Evolutionary conservation across 2,113 vertebrate species (phyloP), one percentile per base, ranked within the genome.

Genomic region (Dromaius novaehollandiae): DNA sequence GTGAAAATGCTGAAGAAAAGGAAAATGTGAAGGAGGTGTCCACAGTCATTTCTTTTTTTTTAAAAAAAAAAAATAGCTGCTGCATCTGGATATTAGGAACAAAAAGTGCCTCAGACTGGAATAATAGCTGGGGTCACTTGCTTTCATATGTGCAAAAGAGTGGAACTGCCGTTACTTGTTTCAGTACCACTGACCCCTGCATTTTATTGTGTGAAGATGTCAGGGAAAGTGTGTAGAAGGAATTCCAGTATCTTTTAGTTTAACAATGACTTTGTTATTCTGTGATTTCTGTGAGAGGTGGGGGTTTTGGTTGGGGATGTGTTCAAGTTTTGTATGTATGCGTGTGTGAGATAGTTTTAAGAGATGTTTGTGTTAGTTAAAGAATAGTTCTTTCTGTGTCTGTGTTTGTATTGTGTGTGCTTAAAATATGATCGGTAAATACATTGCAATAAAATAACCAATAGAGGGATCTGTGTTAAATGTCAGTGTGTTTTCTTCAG

Each of bases 171-270:
- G 89, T 96, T 97, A 88, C 99, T 99, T 99, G 98, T 99, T 98
- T 99, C 98, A 92, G 97, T 98, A 98, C 98, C 98, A 98, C 98
- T 99, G 99, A 99, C 99, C 99, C 99, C 97, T 98, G 97, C 98
- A 96, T 98, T 97, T 98, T 98, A 98, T 99, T 99, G 98, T 99
- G 97, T 96, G 78, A 89, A 93, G 98, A 98, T 98, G 99, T 99
- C 98, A 99, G 97, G 91, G 98, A 99, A 98, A 98, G 98, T 98
- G 98, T 98, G 98, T 98, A 97, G 98, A 98, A 97, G 97, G 98
- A 98, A 98, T 98, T 98, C 96, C 96, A 97, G 93, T 61, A 95
- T 89, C 93, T 90, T 97, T 92, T 86, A 58, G 71, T 68, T 40
- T 91, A 95, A 98, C 98, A 98, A 98, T 96, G 98, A 98, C 96